Evolutionary conservation across 2,113 vertebrate genomes (phyloP).

Genomic region (Bufo gargarizans): DNA sequence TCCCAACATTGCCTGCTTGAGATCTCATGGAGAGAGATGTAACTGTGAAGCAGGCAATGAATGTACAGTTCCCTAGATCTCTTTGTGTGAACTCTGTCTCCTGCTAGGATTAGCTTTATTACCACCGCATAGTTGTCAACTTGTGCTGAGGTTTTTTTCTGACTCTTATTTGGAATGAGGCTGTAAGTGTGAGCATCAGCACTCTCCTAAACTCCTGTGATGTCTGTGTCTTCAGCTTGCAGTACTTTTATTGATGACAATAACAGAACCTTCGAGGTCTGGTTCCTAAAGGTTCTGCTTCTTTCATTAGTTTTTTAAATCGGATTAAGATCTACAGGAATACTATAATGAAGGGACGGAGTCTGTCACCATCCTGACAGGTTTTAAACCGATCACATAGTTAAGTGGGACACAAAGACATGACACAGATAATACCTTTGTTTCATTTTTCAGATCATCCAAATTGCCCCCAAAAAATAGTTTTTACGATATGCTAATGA

Average conservation of each 20-base stretch:
- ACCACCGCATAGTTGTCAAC: slow-evolving; percentile 31
- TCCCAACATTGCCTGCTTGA: slow-evolving; percentile 48
- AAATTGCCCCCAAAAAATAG: too few species aligned
- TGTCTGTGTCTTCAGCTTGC: slow-evolving; percentile 3
- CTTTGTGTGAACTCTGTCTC: slow-evolving; percentile 29
- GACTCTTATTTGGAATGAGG: slow-evolving; percentile 15
- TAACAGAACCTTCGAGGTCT: not conserved
- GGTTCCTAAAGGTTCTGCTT: not conserved
- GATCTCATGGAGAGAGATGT: slow-evolving; percentile 48
- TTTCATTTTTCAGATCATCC: too few species aligned
- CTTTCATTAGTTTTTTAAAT: not conserved
- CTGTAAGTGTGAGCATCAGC: not conserved
- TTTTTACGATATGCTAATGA: too few species aligned
- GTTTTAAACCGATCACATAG: too few species aligned
- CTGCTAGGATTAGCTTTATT: slow-evolving; percentile 45
- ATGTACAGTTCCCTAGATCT: slow-evolving; percentile 48
- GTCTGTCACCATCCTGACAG: too few species aligned
- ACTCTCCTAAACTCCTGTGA: slow-evolving; percentile 15
- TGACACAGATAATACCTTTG: too few species aligned
- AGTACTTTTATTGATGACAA: slow-evolving; percentile 18
- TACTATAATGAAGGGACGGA: not conserved
- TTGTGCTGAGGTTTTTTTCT: slow-evolving; percentile 26
- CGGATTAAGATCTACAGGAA: not conserved
- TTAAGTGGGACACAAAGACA: too few species aligned
- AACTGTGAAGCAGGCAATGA: slow-evolving; percentile 40